Base-by-base conservation (phyloP, 2,113 vertebrate species). In the Nansenia antarctica region DNA sequence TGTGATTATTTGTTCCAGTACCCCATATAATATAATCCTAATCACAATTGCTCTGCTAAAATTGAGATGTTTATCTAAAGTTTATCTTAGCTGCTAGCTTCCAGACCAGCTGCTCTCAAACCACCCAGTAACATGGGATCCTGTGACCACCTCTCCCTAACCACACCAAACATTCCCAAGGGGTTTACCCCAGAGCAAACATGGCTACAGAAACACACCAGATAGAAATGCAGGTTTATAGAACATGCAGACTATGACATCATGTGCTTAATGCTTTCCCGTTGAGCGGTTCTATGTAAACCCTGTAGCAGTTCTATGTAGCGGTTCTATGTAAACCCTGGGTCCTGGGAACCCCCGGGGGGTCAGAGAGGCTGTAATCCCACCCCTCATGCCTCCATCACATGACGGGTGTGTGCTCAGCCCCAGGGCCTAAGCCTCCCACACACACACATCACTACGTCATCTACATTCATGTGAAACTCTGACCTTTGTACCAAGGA, bases 331-430 rank as follows among this genome's bases (percentile, higher is more conserved):
- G 37, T 39, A 39, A 12, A 47, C 14, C n/a, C n/a, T 5, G 15
- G 15, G 42, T 18, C 15, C 6, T 49, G 45, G 15, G 18, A 49
- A 31, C 12, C 55, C 29, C 3, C 9, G 11, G 30, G 29, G 27
- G 34, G 67, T 26, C 27, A 32, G 34, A 61, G 31, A 27, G 35
- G 20, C 14, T 22, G 35, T 71, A 65, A 80, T 80, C 78, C 77
- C 65, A 69, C 34, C 61, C 77, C 77, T 78, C 71, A 69, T 73
- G 70, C 70, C 70, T 24, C 49, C 58, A 70, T 89, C 87, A 89
- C 83, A 87, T 88, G 83, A 88, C 77, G 7, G 32, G 24, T 73
- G 55, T 78, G 81, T 86, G 85, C 85, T 52, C n/a, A 18, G 63
- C 18, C 62, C 4, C 32, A 11, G 29, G 7, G 18, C 26, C 53